Evolutionary conservation across 2,113 vertebrate genomes (phyloP).

Genomic region (Oreochromis niloticus): DNA sequence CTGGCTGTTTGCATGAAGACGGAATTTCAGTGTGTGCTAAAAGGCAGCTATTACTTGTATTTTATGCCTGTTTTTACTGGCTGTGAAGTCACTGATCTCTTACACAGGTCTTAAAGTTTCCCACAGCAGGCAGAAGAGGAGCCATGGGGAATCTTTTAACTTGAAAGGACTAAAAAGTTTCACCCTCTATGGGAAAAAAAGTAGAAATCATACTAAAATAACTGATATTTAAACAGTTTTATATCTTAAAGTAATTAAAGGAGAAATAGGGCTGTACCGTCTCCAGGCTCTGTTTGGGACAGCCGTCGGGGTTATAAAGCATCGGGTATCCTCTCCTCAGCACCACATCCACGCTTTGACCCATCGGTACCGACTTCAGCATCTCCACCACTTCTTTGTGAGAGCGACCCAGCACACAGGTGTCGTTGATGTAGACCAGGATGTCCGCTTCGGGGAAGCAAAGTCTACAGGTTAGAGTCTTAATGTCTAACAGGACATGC

Average conservation of each 20-base stretch:
- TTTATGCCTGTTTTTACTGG: not conserved
- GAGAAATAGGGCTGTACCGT: not conserved
- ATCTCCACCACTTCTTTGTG: conserved; percentile 78
- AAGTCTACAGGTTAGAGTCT: not conserved
- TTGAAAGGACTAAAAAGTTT: not conserved
- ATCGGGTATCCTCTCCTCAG: conserved; percentile 64
- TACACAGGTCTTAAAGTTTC: not conserved
- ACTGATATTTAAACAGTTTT: not conserved
- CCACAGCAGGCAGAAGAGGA: not conserved
- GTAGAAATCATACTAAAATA: not conserved
- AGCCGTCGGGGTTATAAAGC: conserved; percentile 75
- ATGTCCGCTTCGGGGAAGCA: conserved; percentile 65
- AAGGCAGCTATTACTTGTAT: not conserved
- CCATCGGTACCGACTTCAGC: conserved; percentile 71
- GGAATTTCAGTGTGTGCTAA: accelerated
- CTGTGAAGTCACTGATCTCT: not conserved
- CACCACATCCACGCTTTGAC: conserved; percentile 64
- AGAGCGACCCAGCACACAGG: conserved; percentile 70
- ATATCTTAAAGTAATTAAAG: not conserved
- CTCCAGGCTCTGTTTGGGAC: conserved; percentile 70
- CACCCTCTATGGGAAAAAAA: not conserved
- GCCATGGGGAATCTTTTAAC: not conserved
- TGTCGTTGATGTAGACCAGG: conserved; percentile 74
- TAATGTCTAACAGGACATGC: not conserved
- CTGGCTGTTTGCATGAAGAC: not conserved